Evolutionary conservation across 1,140 invertebrate genomes (phyloP), one percentile per base, ranked within the genome.

Genomic region (Camponotus pennsylvanicus): DNA sequence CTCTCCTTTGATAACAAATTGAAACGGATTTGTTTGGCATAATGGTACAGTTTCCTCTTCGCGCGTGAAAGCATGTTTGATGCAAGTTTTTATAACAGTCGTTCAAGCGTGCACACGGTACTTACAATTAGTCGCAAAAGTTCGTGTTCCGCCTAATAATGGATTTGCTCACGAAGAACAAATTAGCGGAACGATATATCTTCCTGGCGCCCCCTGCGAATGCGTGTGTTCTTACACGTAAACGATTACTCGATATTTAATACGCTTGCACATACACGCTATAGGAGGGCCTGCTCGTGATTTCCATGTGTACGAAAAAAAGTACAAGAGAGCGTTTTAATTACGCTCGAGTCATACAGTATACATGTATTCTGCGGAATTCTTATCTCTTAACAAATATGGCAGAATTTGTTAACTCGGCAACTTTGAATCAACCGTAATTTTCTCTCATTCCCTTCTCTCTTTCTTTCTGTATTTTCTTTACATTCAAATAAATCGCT

Each of bases 171-270:
- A 90, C 92, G 91, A 90, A 92, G 92, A 92, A 92, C 92, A 94
- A 95, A 95, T 95, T 95, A 94, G 92, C 89, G 85, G 83, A 87
- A 82, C 91, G 92, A 93, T 94, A 93, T 93, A 93, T 94, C 93
- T 93, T 93, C 88, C 90, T 92, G 91, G 87, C 92, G 90, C 92
- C 92, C 79, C 91, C 85, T 88, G 85, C 76, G 79, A 91, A 93
- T 85, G 90, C 91, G 92, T 92, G 88, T 91, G 93, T 91, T 91
- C 86, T 90, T 92, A 91, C 92, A 93, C 92, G 90, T 92, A 91
- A 93, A 92, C 88, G 85, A 90, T 61, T 84, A 32, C 52, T 63
- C 59, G 92, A 94, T 94, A 94, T 93, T 94, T 93, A 93, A 94
- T 93, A 92, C 89, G 92, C 92, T 91, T 93, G 92, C 91, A 88